Base-by-base conservation (phyloP, 2,888 invertebrate genomes). In the Drosophila mayaguana region DNA sequence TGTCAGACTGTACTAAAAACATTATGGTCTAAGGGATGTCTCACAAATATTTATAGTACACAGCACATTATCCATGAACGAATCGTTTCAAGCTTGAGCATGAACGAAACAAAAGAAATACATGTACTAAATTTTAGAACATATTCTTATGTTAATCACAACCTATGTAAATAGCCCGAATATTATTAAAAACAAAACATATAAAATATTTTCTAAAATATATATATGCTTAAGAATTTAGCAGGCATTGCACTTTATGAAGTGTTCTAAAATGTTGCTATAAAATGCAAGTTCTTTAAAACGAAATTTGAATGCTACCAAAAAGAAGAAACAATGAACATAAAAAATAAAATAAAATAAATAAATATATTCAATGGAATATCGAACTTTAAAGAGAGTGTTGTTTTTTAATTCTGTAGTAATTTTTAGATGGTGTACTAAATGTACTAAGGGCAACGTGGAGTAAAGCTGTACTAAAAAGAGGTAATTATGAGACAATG, bases 11-110 rank as follows among this genome's bases (percentile, higher is more conserved):
- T 46, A 53, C 64, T 67, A 54, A 64, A 69, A 53, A 6, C 43
- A 75, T 84, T 81, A 87, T 67, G 89, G 89, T 84, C 61, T 89
- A 68, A 89, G 65, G 83, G 83, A 80, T 84, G 82, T 89, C 88
- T 74, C 89, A 87, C 84, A 78, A 68, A 72, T 84, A 84, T 84
- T 89, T 89, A 84, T 88, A 88, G 80, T 70, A 74, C 80, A 80
- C 66, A 72, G 70, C 72, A 65, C 57, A 79, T 75, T 70, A 75
- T 46, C 71, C 82, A 84, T 89, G 50, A 64, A 63, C 55, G 55
- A 59, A 56, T 45, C 53, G 51, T 14, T 43, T 45, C n/a, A 56
- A 61, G 20, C 43, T 14, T 50, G 32, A 50, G 51, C 36, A 36
- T 36, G 16, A 53, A 53, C 34, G 11, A n/a, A 48, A 51, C 18